Evolutionary conservation across 1,140 invertebrate species (phyloP).

Genomic region (Diprion similis): DNA sequence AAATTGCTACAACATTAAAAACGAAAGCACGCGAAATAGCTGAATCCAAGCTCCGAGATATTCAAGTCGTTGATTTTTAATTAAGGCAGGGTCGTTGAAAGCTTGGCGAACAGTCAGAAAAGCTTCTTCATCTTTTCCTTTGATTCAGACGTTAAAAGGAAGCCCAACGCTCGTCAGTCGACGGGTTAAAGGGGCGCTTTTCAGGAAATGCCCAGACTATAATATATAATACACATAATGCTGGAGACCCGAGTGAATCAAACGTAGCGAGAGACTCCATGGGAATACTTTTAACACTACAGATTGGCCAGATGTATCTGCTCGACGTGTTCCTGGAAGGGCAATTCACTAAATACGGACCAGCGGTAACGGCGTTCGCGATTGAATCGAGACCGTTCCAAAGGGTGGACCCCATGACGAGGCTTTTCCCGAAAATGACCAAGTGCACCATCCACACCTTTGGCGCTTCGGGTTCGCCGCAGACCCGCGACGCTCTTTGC

Average conservation of each 20-base stretch:
- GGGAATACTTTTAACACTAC: not conserved
- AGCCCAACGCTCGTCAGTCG: not conserved
- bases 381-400: constrained; percentile 44
- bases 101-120: not conserved
- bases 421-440: constrained; percentile 79
- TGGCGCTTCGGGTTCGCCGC: constrained; percentile 45
- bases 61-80: constrained; percentile 1
- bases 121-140: not conserved
- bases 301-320: constrained; percentile 61
- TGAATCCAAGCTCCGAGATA: too few relatives aligned
- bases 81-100: not conserved
- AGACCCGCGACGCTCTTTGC: constrained; percentile 63
- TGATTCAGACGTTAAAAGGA: not conserved
- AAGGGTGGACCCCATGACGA: constrained; percentile 64
- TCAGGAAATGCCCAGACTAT: too few relatives aligned
- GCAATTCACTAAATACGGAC: constrained; percentile 75
- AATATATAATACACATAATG: too few relatives aligned
- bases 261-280: not conserved
- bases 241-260: too few relatives aligned
- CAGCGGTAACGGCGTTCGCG: constrained; percentile 63
- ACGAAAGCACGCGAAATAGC: too few relatives aligned
- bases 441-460: constrained; percentile 74
- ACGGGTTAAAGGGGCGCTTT: too few relatives aligned
- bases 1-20: too few relatives aligned
- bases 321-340: constrained; percentile 67